phyloP scores from a whole-genome alignment of 2,113 vertebrate genomes.

The Glaucidium brasilianum region DNA sequence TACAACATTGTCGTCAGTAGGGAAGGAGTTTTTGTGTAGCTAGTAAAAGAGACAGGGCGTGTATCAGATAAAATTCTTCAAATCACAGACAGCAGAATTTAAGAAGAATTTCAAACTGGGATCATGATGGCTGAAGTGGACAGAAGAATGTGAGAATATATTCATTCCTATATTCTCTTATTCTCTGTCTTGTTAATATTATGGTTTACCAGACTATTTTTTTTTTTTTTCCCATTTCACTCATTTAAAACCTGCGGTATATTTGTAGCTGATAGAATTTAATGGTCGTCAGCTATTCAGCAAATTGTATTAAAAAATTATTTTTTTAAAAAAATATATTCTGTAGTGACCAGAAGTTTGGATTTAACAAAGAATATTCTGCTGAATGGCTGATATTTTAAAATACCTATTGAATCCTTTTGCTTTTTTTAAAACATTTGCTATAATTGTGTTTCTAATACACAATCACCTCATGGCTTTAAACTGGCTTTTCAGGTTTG shows the following conservation, averaged over 20 bases:
- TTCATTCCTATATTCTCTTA: background rate
- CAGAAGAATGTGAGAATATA: background rate
- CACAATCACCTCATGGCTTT: background rate
- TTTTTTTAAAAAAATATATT: background rate
- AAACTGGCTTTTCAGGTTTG: background rate
- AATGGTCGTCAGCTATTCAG: background rate
- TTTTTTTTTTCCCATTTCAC: background rate
- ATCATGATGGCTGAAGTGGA: background rate
- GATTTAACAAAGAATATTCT: background rate
- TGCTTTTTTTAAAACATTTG: background rate
- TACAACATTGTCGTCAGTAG: background rate
- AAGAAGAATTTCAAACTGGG: background rate
- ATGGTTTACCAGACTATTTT: background rate
- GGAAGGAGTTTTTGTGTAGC: background rate
- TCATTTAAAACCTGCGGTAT: background rate
- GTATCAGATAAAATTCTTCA: background rate
- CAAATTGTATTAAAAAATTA: background rate
- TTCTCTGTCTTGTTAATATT: background rate
- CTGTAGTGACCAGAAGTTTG: background rate
- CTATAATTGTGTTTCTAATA: background rate
- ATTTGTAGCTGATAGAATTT: background rate
- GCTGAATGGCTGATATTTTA: background rate
- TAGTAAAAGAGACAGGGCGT: background rate
- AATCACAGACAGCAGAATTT: background rate
- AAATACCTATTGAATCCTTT: background rate